Evolutionary conservation across 2,113 vertebrate genomes (phyloP).

Genomic region (Lophius piscatorius): DNA sequence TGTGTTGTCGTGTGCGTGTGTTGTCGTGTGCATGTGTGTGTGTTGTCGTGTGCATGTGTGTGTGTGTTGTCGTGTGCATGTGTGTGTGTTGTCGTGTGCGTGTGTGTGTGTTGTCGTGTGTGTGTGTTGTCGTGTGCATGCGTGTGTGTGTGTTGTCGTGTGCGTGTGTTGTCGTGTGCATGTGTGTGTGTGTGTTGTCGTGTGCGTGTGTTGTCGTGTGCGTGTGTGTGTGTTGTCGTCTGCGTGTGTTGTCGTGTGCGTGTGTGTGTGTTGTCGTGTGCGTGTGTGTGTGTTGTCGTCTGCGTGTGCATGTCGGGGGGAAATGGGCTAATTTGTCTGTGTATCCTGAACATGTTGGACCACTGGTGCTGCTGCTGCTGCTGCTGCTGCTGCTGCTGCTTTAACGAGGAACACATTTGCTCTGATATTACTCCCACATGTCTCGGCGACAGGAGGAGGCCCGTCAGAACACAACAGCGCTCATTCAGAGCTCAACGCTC

Average conservation of each 20-base stretch:
- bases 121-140: conserved; percentile 26
- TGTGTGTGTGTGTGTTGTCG: conserved; percentile 35
- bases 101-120: conserved; percentile 39
- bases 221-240: conserved; percentile 21
- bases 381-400: conserved; percentile 91
- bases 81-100: conserved; percentile 28
- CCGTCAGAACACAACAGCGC: conserved; percentile 32
- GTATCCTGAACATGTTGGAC: conserved; percentile 92
- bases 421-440: conserved; percentile 92
- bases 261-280: not conserved
- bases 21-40: too few relatives aligned
- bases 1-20: conserved; percentile 34
- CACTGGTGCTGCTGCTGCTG: conserved; percentile 90
- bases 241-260: conserved; percentile 28
- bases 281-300: conserved; percentile 21
- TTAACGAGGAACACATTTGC: conserved; percentile 94
- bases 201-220: not conserved
- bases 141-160: not conserved
- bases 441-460: conserved; percentile 10
- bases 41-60: conserved; percentile 31
- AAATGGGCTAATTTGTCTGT: conserved; percentile 92
- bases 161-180: conserved; percentile 24
- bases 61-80: too few relatives aligned
- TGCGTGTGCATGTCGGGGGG: conserved; percentile 67
- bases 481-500: conserved; percentile 33